A percentile compares a stretch with the other conserved stretches of the same genome.
phyloP scores from a whole-genome alignment of 1,140 invertebrate genomes.

The Drosophila littoralis region DNA sequence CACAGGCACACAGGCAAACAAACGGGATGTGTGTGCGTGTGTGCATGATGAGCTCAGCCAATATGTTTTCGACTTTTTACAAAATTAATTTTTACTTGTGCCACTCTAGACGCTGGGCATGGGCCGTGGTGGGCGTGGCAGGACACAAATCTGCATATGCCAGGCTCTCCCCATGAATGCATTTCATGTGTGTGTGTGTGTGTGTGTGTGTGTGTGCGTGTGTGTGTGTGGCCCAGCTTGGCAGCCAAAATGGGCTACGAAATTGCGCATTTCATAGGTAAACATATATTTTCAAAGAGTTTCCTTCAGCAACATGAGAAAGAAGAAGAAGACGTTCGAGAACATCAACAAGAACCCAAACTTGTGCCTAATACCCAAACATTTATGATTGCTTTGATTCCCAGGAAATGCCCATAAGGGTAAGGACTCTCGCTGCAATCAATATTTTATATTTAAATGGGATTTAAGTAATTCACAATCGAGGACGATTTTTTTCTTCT shows the following conservation, averaged over 20 bases:
- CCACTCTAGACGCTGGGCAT: not conserved
- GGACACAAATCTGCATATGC: constrained; percentile 42
- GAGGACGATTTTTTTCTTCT: no score
- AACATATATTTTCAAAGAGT: constrained; percentile 18
- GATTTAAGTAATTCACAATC: not conserved
- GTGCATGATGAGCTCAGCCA: constrained; percentile 50
- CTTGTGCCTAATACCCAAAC: constrained; percentile 6
- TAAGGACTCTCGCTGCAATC: not conserved
- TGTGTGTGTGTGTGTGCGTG: not conserved
- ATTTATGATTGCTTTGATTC: constrained; percentile 17
- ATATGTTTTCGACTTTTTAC: constrained; percentile 54
- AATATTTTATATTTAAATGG: not conserved
- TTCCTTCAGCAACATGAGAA: constrained; percentile 21
- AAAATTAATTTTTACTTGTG: constrained; percentile 57
- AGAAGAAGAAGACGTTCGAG: not conserved
- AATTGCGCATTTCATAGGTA: constrained; percentile 43
- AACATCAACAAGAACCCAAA: not conserved
- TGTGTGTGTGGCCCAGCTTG: not conserved
- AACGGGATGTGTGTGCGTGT: not conserved
- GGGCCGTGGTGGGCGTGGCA: not conserved
- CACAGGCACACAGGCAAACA: constrained; percentile 16
- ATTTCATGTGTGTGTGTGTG: constrained; percentile 10
- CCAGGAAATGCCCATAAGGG: not conserved
- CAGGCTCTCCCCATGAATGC: constrained; percentile 14
- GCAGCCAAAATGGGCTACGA: constrained; percentile 7